Evolutionary conservation across 2,113 vertebrate genomes (phyloP).

Genomic region (Calyptomena viridis): DNA sequence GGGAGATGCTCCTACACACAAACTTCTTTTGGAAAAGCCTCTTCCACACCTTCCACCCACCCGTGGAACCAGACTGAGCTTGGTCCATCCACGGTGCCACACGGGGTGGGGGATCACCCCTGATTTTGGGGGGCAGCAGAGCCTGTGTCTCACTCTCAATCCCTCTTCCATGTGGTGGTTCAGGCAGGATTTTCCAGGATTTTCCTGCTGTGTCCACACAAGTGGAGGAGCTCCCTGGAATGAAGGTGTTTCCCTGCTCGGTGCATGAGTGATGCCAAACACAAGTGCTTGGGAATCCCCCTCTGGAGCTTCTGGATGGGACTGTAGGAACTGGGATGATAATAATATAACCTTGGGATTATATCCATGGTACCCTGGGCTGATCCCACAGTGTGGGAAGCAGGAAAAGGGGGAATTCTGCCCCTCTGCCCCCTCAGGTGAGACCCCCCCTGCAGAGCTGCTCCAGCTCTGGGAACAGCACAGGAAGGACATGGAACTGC

Average conservation of each 20-base stretch:
- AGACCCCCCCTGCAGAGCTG: too few species aligned
- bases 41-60: background rate
- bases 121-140: background rate
- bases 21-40: background rate
- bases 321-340: background rate
- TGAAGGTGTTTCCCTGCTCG: background rate
- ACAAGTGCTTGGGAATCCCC: background rate
- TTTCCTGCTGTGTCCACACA: background rate
- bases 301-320: background rate
- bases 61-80: background rate
- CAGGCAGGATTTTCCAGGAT: background rate
- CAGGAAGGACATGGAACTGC: too few species aligned
- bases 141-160: background rate
- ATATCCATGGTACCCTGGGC: background rate
- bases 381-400: too few species aligned
- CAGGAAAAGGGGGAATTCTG: too few species aligned
- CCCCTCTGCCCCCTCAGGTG: too few species aligned
- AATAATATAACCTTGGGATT: background rate
- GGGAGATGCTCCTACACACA: background rate
- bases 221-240: background rate
- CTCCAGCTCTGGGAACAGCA: too few species aligned
- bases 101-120: accelerated
- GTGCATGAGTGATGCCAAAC: background rate
- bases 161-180: background rate
- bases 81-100: accelerated